phyloP scores from a whole-genome alignment of 2,113 vertebrate genomes.

The Gadus chalcogrammus region DNA sequence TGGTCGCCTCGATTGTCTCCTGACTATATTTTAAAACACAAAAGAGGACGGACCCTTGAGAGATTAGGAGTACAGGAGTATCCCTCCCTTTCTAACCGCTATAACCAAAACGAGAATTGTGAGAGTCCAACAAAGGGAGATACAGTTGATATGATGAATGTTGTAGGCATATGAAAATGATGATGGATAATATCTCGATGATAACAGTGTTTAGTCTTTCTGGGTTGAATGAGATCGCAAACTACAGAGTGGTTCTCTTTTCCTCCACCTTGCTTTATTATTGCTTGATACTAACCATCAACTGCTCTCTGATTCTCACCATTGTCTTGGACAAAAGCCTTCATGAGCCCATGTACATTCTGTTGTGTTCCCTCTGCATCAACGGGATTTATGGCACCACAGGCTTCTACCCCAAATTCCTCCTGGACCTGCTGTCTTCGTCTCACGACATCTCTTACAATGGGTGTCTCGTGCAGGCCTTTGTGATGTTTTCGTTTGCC shows the following conservation, averaged over 20 bases:
- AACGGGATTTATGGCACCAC: constrained; percentile 44
- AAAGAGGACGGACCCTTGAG: too few relatives aligned
- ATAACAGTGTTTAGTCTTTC: constrained; percentile 32
- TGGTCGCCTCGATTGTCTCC: too few relatives aligned
- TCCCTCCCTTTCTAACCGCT: too few relatives aligned
- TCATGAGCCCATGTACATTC: constrained; percentile 55
- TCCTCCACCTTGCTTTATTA: constrained; percentile 35
- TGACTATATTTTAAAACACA: too few relatives aligned
- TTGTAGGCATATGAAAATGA: neutral
- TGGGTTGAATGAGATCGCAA: constrained; percentile 28
- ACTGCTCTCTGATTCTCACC: constrained; percentile 31
- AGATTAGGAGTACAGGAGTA: too few relatives aligned
- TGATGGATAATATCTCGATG: constrained; percentile 24
- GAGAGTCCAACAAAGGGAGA: too few relatives aligned
- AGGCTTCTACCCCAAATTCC: constrained; percentile 49
- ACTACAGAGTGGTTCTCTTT: constrained; percentile 14
- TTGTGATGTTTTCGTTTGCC: constrained; percentile 29
- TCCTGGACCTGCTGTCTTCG: constrained; percentile 38
- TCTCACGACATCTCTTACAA: constrained; percentile 38
- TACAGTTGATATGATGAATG: too few relatives aligned
- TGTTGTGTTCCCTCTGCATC: constrained; percentile 42
- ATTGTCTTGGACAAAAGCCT: constrained; percentile 42
- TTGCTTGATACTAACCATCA: constrained; percentile 23
- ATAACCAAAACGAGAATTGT: too few relatives aligned
- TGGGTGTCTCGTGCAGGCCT: constrained; percentile 40